Percentiles rank a stretch among this genome's conserved stretches.
Conservation (phyloP, 2,113 vertebrate genomes). For the Cyprinodon tularosa region DNA sequence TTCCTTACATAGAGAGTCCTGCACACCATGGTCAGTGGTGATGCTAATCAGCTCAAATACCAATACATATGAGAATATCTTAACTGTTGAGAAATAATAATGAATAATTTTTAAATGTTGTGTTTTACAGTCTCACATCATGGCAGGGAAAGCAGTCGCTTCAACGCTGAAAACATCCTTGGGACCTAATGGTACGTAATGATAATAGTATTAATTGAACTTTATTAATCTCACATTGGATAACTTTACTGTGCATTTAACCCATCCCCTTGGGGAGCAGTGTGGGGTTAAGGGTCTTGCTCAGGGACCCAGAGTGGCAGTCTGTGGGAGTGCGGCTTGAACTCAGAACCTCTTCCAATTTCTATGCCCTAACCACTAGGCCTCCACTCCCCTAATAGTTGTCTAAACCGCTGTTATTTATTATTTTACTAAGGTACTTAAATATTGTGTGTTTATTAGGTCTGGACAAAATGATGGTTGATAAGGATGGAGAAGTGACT, state of each 20-base stretch:
- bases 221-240: too few relatives aligned
- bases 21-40: not conserved
- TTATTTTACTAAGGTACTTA: not conserved
- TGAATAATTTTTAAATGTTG: constrained; percentile 25
- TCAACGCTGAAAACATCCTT: constrained; percentile 94
- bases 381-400: too few relatives aligned
- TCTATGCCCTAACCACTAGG: too few relatives aligned
- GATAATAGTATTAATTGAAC: not conserved
- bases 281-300: too few relatives aligned
- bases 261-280: too few relatives aligned
- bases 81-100: accelerated
- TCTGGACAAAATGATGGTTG: constrained; percentile 99
- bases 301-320: too few relatives aligned
- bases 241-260: too few relatives aligned
- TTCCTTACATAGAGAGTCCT: constrained; percentile 19
- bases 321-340: too few relatives aligned
- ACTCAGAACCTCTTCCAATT: too few relatives aligned
- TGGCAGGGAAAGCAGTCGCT: constrained; percentile 97
- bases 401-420: too few relatives aligned
- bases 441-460: constrained; percentile 70
- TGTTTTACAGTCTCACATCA: constrained; percentile 92
- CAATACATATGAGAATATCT: accelerated
- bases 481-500: constrained; percentile 95
- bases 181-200: constrained; percentile 91
- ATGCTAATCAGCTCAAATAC: not conserved